Evolutionary conservation across 2,888 invertebrate genomes (phyloP).

Genomic region (Aphidius colemani): DNA sequence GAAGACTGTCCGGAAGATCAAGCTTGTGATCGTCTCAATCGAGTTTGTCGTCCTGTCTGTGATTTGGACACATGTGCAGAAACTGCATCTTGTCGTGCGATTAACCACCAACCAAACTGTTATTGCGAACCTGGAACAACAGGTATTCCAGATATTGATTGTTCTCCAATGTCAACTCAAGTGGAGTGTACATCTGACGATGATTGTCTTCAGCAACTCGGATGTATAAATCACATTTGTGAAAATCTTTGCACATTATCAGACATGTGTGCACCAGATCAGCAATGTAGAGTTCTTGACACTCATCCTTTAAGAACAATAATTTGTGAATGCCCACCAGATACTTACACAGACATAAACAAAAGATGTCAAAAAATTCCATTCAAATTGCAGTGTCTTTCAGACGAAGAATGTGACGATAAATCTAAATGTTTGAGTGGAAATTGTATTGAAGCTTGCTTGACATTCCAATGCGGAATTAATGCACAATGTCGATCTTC

Average conservation of each 20-base stretch:
- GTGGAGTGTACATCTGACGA: constrained; percentile 74
- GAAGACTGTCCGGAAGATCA: constrained; percentile 87
- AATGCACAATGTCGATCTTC: constrained; percentile 80
- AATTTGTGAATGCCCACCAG: constrained; percentile 84
- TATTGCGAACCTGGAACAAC: constrained; percentile 74
- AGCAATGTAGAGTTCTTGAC: constrained; percentile 79
- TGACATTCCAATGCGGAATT: constrained; percentile 76
- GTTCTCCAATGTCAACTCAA: constrained; percentile 59
- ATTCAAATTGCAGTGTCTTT: constrained; percentile 64
- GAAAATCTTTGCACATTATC: constrained; percentile 76
- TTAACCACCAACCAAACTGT: constrained; percentile 78
- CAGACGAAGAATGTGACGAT: constrained; percentile 76
- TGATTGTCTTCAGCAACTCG: constrained; percentile 75
- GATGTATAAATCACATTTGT: constrained; percentile 79
- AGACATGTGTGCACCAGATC: constrained; percentile 76
- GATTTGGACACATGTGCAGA: constrained; percentile 80
- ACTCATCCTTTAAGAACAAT: constrained; percentile 81
- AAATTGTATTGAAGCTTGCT: constrained; percentile 79
- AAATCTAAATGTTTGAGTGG: constrained; percentile 77
- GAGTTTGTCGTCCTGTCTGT: constrained; percentile 82
- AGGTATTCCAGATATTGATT: constrained; percentile 80
- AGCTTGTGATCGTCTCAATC: constrained; percentile 81
- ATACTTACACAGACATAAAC: constrained; percentile 74
- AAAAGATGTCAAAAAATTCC: constrained; percentile 70
- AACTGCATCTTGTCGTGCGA: constrained; percentile 76